A percentile compares a stretch with the other conserved stretches of the same genome.
phyloP scores from a whole-genome alignment of 2,113 vertebrate genomes.

The Hirundichthys speculiger region DNA sequence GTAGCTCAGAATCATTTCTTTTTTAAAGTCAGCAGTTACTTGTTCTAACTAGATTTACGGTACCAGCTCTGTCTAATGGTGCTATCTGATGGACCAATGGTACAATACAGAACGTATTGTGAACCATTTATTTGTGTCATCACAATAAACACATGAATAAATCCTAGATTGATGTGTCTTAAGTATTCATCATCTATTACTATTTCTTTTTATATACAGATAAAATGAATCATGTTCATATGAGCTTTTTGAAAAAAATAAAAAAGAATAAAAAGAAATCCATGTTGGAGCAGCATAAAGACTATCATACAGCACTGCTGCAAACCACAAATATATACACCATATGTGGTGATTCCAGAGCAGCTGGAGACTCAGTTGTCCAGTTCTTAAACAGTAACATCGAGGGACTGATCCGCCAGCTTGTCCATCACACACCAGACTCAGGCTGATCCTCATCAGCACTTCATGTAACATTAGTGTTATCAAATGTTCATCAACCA shows the following conservation, averaged over 20 bases:
- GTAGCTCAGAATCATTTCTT: constrained; percentile 24
- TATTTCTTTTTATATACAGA: constrained; percentile 23
- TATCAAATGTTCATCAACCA: background rate
- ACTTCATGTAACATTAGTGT: constrained; percentile 12
- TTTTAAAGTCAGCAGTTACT: constrained; percentile 30
- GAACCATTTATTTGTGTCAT: constrained; percentile 19
- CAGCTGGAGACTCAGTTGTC: constrained; percentile 37
- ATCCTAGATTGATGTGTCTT: constrained; percentile 23
- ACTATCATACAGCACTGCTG: constrained; percentile 47
- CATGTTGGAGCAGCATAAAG: constrained; percentile 53
- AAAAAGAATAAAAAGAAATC: background rate
- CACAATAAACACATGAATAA: constrained; percentile 25
- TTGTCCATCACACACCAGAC: constrained; percentile 2
- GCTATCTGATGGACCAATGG: constrained; percentile 36
- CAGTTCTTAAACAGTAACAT: constrained; percentile 35
- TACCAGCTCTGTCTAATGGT: constrained; percentile 28
- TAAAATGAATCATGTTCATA: constrained; percentile 24
- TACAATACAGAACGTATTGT: constrained; percentile 19
- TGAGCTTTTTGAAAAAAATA: constrained; percentile 25
- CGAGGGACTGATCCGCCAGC: constrained; percentile 4
- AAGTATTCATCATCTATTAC: constrained; percentile 24
- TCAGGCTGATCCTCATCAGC: constrained; percentile 1
- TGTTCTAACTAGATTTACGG: constrained; percentile 46
- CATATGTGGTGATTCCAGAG: constrained; percentile 47
- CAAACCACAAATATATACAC: constrained; percentile 58